A percentile compares a stretch with the other conserved stretches of the same genome.
phyloP scores from a whole-genome alignment of 2,113 vertebrate genomes.

The Sphyrna mokarran region DNA sequence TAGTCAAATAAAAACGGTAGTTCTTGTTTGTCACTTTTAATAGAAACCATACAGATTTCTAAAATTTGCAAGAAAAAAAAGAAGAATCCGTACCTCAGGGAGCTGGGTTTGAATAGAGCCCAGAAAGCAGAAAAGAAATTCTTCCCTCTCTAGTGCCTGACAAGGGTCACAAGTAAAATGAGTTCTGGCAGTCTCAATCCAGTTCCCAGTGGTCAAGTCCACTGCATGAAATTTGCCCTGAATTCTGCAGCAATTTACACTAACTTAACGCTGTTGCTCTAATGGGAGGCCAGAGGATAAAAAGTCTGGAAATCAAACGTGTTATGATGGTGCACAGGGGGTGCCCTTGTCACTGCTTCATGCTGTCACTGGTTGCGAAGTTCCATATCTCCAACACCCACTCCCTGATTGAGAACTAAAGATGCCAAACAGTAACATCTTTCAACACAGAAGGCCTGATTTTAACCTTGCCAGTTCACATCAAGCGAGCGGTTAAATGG shows the following conservation, averaged over 20 bases:
- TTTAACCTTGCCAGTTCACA: conserved; percentile 27
- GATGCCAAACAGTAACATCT: not conserved
- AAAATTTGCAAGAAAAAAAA: not conserved
- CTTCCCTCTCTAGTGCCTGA: conserved; percentile 33
- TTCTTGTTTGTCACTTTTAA: conserved; percentile 37
- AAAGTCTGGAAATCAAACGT: conserved; percentile 27
- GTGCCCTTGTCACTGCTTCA: conserved; percentile 15
- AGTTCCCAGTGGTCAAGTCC: conserved; percentile 27
- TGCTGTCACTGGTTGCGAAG: conserved; percentile 19
- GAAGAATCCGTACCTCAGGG: conserved; percentile 14
- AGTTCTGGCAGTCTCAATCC: conserved; percentile 36
- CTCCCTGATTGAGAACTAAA: not conserved
- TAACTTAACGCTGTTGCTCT: conserved; percentile 28
- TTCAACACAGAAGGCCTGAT: not conserved
- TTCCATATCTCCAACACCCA: not conserved
- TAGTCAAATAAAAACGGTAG: conserved; percentile 33
- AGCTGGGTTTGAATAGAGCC: conserved; percentile 10
- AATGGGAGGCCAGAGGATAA: conserved; percentile 33
- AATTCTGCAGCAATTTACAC: conserved; percentile 37
- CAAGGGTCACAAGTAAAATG: conserved; percentile 34
- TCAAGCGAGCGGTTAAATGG: not conserved
- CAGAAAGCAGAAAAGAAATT: conserved; percentile 35
- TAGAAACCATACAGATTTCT: conserved; percentile 37
- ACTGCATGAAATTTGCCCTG: conserved; percentile 37
- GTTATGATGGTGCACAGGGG: not conserved